phyloP scores from a whole-genome alignment of 2,888 invertebrate species.

The Tachina lurida region DNA sequence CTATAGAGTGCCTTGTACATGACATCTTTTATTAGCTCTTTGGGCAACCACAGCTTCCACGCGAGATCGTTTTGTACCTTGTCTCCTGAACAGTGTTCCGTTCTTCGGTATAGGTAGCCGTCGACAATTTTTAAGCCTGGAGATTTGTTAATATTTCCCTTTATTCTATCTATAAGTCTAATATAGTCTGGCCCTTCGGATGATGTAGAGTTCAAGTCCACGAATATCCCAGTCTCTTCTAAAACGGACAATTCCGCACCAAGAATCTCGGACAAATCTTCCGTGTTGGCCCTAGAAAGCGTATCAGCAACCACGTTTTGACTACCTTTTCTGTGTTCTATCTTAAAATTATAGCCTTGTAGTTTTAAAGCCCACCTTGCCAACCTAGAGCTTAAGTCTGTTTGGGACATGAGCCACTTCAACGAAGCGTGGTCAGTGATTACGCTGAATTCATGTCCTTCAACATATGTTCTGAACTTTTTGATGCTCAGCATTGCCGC shows the following conservation, averaged over 20 bases:
- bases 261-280: conserved; percentile 8
- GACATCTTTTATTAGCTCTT: conserved; percentile 1
- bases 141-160: conserved; percentile 6
- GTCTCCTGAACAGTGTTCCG: conserved; percentile 32
- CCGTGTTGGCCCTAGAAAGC: neutral
- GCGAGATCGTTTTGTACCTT: conserved; percentile 14
- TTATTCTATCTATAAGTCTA: neutral
- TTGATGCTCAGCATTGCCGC: neutral
- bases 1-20: conserved; percentile 5
- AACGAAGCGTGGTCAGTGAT: neutral
- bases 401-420: neutral
- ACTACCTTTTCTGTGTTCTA: neutral
- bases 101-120: conserved; percentile 37
- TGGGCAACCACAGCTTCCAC: conserved; percentile 57
- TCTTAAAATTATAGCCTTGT: neutral
- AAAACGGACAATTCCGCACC: neutral
- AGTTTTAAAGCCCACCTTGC: neutral
- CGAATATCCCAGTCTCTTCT: neutral
- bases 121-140: conserved; percentile 48
- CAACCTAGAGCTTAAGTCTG: neutral
- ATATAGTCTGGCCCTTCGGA: conserved; percentile 33
- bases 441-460: neutral
- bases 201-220: conserved; percentile 47
- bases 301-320: neutral
- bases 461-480: neutral